phyloP scores from a whole-genome alignment of 2,888 invertebrate species.

The Parnassius orleans region DNA sequence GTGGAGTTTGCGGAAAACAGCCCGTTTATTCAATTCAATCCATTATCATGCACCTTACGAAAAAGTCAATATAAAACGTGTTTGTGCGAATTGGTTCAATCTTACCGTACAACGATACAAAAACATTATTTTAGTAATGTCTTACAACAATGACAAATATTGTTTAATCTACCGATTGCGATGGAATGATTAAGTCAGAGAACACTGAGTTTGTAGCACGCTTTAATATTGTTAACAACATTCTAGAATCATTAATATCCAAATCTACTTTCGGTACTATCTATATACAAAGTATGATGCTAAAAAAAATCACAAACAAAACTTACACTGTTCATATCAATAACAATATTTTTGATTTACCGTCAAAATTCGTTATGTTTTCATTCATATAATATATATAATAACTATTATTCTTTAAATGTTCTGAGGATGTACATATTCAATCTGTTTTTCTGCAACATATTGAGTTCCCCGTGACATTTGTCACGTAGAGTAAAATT shows the following conservation, averaged over 20 bases:
- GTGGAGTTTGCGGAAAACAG: too few species aligned
- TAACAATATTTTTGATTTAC: conserved; percentile 32
- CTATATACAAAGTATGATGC: conserved; percentile 60
- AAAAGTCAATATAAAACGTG: conserved; percentile 42
- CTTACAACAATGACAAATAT: conserved; percentile 15
- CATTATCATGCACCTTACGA: conserved; percentile 56
- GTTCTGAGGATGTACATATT: conserved; percentile 65
- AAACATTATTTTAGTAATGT: background rate
- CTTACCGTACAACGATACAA: conserved; percentile 24
- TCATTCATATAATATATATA: conserved; percentile 28
- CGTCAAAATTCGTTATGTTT: conserved; percentile 39
- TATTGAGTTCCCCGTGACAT: conserved; percentile 27
- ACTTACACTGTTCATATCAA: conserved; percentile 33
- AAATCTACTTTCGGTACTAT: conserved; percentile 54
- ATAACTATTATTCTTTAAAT: conserved; percentile 43
- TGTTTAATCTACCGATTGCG: conserved; percentile 35
- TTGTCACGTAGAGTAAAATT: conserved; percentile 34
- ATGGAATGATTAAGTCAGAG: conserved; percentile 63
- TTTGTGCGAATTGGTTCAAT: conserved; percentile 55
- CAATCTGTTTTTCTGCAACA: conserved; percentile 31
- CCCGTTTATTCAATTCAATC: too few species aligned
- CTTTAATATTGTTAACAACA: conserved; percentile 47
- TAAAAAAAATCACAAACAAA: conserved; percentile 43
- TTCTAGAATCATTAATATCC: conserved; percentile 58
- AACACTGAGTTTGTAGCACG: conserved; percentile 41